Evolutionary conservation across 2,797 vertebrate genomes (phyloP).

Genomic region (Dendrocincla tyrannina): DNA sequence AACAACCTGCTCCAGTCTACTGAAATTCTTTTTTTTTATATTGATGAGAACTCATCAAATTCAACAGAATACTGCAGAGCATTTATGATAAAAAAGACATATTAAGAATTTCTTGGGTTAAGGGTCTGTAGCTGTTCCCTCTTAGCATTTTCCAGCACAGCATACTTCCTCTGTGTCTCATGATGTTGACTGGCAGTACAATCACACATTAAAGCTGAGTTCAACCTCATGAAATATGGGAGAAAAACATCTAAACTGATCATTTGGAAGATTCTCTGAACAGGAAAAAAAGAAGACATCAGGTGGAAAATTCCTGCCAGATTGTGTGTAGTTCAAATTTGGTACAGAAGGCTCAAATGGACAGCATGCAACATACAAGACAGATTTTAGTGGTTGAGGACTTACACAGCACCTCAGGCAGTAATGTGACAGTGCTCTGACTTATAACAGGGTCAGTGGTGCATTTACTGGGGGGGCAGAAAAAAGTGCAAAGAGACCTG

Average conservation of each 20-base stretch:
- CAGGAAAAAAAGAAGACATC: background rate
- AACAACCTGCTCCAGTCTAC: background rate
- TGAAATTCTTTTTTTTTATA: background rate
- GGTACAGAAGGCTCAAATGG: background rate
- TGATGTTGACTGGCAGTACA: background rate
- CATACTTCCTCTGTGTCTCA: background rate
- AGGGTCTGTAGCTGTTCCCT: background rate
- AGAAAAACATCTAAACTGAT: background rate
- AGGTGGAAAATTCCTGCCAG: background rate
- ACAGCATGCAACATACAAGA: background rate
- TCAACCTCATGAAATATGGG: background rate
- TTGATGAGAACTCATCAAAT: background rate
- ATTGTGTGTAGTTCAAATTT: background rate
- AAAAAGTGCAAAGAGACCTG: background rate
- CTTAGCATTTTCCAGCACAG: background rate
- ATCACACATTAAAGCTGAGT: background rate
- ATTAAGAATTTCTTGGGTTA: background rate
- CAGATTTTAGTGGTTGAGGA: background rate
- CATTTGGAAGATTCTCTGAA: background rate
- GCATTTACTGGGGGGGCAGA: background rate
- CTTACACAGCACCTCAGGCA: background rate
- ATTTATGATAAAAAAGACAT: background rate
- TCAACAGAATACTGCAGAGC: background rate
- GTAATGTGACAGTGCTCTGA: background rate
- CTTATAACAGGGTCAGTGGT: background rate